Evolutionary conservation across 2,888 invertebrate species (phyloP).

Genomic region (Ceraclea dissimilis): DNA sequence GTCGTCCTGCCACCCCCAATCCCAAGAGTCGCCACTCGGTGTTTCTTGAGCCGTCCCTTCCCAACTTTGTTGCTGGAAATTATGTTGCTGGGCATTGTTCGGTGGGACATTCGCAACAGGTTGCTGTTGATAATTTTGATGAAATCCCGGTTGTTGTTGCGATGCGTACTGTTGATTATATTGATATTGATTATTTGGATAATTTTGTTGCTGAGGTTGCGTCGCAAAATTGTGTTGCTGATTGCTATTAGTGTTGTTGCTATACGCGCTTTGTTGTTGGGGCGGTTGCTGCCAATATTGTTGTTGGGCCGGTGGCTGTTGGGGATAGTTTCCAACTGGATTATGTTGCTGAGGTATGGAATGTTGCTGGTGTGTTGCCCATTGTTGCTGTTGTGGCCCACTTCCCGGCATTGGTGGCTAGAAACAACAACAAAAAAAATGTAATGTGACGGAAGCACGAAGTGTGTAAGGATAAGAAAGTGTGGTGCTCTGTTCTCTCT

Average conservation of each 20-base stretch:
- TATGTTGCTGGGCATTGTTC: conserved; percentile 14
- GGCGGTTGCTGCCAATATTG: conserved; percentile 36
- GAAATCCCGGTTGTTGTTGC: conserved; percentile 33
- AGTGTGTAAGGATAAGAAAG: no score
- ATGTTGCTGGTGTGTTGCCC: conserved; percentile 38
- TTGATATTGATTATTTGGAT: conserved; percentile 13
- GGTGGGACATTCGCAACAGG: conserved; percentile 25
- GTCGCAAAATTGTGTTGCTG: conserved; percentile 36
- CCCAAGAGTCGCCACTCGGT: conserved; percentile 29
- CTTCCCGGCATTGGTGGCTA: conserved; percentile 21
- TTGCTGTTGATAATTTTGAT: conserved; percentile 29
- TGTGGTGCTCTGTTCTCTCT: no score
- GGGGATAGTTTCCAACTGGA: conserved; percentile 33
- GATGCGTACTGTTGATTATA: conserved; percentile 35
- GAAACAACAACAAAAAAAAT: background rate
- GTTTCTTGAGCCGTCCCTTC: background rate
- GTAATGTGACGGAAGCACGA: no score
- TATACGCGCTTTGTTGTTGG: conserved; percentile 16
- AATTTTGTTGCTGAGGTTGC: conserved; percentile 9
- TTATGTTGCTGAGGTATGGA: conserved; percentile 35
- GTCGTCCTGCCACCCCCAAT: conserved; percentile 28
- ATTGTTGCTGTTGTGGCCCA: conserved; percentile 34
- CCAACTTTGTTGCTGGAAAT: conserved; percentile 23
- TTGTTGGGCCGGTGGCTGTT: conserved; percentile 33
- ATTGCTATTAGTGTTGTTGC: conserved; percentile 23